Evolutionary conservation across 2,797 vertebrate species (phyloP).

Genomic region (Schizothorax lantsangensis): DNA sequence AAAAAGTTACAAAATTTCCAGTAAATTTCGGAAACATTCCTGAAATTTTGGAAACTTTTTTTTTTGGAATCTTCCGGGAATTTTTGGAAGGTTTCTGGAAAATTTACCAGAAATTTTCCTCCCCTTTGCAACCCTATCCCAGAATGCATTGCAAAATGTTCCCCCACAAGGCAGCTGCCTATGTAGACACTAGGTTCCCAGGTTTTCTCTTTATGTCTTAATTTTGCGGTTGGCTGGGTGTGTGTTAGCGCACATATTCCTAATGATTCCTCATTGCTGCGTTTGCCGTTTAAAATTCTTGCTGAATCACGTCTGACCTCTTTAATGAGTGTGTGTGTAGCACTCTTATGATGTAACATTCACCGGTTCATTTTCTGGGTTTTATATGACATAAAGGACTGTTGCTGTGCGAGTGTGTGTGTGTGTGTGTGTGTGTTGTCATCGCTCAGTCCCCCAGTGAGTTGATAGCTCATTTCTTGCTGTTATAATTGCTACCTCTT

Average conservation of each 20-base stretch:
- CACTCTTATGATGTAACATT: slow-evolving; percentile 31
- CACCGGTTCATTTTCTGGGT: slow-evolving; percentile 5
- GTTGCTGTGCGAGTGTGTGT: slow-evolving; percentile 3
- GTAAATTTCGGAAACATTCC: background rate
- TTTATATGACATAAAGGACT: slow-evolving; percentile 32
- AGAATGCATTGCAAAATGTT: slow-evolving; percentile 3
- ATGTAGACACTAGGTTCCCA: slow-evolving; percentile 18
- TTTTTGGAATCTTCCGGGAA: no score
- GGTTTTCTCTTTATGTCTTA: slow-evolving; percentile 44
- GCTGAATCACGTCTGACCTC: slow-evolving; percentile 47
- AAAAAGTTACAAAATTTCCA: background rate
- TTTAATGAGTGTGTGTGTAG: slow-evolving; percentile 29
- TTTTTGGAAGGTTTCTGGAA: background rate
- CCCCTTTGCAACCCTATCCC: background rate
- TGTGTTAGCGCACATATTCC: slow-evolving; percentile 3
- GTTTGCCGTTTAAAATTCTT: slow-evolving; percentile 46
- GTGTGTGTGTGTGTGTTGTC: slow-evolving; percentile 30
- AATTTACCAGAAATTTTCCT: background rate
- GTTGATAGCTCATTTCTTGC: slow-evolving; percentile 50
- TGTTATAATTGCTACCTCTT: slow-evolving; percentile 53
- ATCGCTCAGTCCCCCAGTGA: slow-evolving; percentile 41
- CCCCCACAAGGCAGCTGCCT: background rate
- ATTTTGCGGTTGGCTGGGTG: background rate
- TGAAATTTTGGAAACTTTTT: no score
- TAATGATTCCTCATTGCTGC: slow-evolving; percentile 34